Evolutionary conservation across 2,113 vertebrate species (phyloP).

Genomic region (Eclectus roratus): DNA sequence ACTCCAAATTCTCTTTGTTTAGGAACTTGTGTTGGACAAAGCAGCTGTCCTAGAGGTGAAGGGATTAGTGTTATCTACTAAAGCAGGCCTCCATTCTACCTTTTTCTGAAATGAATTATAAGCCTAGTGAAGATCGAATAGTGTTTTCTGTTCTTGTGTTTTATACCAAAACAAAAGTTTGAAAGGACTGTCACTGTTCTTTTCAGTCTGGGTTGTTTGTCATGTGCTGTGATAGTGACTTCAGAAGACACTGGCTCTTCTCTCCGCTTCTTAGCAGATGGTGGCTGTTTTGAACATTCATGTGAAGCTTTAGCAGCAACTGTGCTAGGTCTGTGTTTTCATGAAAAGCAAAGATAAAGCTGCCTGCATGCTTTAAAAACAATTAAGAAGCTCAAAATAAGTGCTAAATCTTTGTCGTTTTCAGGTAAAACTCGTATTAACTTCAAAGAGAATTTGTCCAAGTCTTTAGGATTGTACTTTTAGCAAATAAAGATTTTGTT

Average conservation of each 20-base stretch:
- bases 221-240: not conserved
- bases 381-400: not conserved
- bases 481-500: not conserved
- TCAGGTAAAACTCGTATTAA: not conserved
- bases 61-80: constrained; percentile 42
- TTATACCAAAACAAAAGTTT: not conserved
- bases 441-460: not conserved
- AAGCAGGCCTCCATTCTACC: not conserved
- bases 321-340: not conserved
- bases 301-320: not conserved
- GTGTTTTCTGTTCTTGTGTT: not conserved
- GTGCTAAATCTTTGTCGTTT: not conserved
- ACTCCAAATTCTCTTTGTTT: constrained; percentile 30
- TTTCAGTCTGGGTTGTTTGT: not conserved
- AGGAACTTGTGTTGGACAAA: constrained; percentile 38
- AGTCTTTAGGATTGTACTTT: not conserved
- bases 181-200: not conserved
- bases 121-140: not conserved
- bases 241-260: not conserved
- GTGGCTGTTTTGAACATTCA: constrained; percentile 4
- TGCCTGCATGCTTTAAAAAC: not conserved
- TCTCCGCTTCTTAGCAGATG: not conserved
- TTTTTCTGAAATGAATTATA: not conserved
- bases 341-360: not conserved
- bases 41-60: constrained; percentile 32